Evolutionary conservation across 1,140 invertebrate species (phyloP).

Genomic region (Drosophila rufa): DNA sequence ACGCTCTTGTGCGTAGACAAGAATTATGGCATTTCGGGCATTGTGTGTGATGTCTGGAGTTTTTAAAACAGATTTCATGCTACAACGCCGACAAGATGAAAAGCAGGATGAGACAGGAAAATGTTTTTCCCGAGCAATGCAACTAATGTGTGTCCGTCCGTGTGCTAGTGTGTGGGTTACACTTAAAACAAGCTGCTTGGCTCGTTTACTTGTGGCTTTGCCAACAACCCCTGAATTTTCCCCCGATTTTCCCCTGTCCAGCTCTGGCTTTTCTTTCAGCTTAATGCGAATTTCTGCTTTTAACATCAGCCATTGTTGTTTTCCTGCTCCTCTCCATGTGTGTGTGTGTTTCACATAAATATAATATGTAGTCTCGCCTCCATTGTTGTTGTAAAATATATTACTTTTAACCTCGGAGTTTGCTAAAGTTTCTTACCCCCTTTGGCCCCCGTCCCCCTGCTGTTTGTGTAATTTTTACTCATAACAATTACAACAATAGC

Average conservation of each 20-base stretch:
- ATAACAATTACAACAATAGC: constrained; percentile 78
- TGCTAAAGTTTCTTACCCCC: constrained; percentile 4
- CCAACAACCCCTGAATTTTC: constrained; percentile 12
- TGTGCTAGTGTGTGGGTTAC: constrained; percentile 18
- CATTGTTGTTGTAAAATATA: constrained; percentile 73
- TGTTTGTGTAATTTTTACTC: constrained; percentile 69
- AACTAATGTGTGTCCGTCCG: constrained; percentile 32
- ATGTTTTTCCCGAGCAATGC: constrained; percentile 28
- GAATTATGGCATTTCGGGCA: constrained; percentile 76
- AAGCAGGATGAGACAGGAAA: constrained; percentile 32
- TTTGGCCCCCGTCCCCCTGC: neutral
- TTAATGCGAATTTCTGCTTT: constrained; percentile 80
- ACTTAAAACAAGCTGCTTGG: constrained; percentile 78
- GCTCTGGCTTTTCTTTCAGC: constrained; percentile 75
- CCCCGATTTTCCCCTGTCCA: constrained; percentile 28
- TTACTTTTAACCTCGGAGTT: constrained; percentile 69
- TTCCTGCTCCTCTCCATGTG: constrained; percentile 10
- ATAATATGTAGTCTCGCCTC: constrained; percentile 79
- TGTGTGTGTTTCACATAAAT: constrained; percentile 66
- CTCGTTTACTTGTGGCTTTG: constrained; percentile 79
- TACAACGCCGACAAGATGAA: constrained; percentile 68
- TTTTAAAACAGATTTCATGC: constrained; percentile 80
- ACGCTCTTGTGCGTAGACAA: constrained; percentile 75
- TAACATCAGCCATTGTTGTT: constrained; percentile 75
- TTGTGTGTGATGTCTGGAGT: constrained; percentile 63